phyloP scores from a whole-genome alignment of 2,797 vertebrate genomes.

The Coluber constrictor region DNA sequence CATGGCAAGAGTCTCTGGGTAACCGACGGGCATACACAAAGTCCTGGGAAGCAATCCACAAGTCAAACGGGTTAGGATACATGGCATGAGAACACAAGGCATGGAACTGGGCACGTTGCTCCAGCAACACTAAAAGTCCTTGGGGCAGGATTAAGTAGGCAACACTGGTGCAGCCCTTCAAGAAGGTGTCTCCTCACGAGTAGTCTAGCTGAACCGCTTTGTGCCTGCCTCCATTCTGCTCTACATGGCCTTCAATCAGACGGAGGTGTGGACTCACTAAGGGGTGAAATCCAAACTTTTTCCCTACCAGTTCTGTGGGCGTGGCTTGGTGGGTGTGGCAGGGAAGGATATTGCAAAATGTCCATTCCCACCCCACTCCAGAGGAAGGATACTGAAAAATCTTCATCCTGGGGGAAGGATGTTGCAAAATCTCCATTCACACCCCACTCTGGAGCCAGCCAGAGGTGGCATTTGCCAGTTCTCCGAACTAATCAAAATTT shows the following conservation, averaged over 20 bases:
- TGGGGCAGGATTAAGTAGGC: background rate
- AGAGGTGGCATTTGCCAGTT: too few relatives aligned
- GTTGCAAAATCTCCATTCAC: too few relatives aligned
- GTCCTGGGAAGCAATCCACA: background rate
- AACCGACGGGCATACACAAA: background rate
- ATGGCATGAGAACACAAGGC: background rate
- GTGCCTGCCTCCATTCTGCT: background rate
- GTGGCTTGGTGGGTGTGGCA: too few relatives aligned
- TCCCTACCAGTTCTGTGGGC: too few relatives aligned
- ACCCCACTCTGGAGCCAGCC: too few relatives aligned
- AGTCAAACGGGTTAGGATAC: background rate
- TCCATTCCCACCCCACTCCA: too few relatives aligned
- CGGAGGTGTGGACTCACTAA: background rate
- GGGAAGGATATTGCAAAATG: too few relatives aligned
- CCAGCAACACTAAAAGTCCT: background rate
- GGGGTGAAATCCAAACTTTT: too few relatives aligned
- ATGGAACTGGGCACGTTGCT: background rate
- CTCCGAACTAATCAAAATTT: too few relatives aligned
- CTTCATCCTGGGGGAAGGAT: too few relatives aligned
- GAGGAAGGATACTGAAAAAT: too few relatives aligned
- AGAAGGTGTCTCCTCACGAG: background rate
- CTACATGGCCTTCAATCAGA: background rate
- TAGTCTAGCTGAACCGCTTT: background rate
- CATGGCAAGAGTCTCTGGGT: background rate
- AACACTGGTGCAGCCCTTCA: background rate